These are phyloP conservation scores for Pipra filicauda DNA, from an alignment of 2,113 vertebrate genomes.

Conservation along the genomic window DNA sequence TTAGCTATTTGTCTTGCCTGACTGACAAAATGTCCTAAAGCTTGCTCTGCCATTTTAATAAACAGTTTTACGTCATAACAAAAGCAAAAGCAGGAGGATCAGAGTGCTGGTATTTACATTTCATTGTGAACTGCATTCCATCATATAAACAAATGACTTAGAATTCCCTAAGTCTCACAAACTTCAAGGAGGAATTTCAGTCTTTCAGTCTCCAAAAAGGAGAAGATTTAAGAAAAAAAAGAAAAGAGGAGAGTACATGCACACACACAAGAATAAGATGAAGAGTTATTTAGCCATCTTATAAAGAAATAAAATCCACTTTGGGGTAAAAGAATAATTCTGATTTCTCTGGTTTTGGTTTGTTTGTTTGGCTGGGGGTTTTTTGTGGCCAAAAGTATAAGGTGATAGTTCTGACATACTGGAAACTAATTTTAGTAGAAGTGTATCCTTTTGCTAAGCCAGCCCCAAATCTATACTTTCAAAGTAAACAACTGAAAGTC, in stretches of 20 bases:
- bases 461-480: not conserved
- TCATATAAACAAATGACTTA: not conserved
- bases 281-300: not conserved
- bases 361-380: not conserved
- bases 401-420: not conserved
- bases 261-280: not conserved
- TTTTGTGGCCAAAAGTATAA: not conserved
- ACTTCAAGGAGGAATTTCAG: conserved; percentile 9
- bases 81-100: not conserved
- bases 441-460: not conserved
- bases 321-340: not conserved
- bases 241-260: rapidly evolving
- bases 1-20: not conserved
- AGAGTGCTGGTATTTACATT: not conserved
- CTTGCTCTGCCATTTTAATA: not conserved
- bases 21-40: not conserved
- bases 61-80: not conserved
- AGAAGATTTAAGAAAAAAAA: not conserved
- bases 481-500: not conserved
- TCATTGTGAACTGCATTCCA: not conserved
- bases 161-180: not conserved
- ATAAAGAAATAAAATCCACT: not conserved
- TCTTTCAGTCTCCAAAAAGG: not conserved
- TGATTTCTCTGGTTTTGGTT: not conserved
- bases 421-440: not conserved